Conservation (phyloP, 2,797 vertebrate genomes). For the Mormyrops boulengeri region DNA sequence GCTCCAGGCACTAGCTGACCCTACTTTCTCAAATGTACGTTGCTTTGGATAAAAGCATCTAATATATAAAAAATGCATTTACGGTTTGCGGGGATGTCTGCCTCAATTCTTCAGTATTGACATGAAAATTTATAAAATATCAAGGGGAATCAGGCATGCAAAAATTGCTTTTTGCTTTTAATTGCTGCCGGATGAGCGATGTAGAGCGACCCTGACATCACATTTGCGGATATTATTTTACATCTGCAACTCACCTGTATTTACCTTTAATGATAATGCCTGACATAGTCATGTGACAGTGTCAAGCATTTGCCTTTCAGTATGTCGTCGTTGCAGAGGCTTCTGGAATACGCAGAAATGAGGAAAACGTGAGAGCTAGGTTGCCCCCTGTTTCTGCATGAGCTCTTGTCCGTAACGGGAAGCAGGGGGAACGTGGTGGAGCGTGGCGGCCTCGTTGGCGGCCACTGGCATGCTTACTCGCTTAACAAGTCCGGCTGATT, state of each 20-base stretch:
- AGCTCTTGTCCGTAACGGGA: not conserved
- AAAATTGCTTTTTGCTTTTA: not conserved
- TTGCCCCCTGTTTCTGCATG: not conserved
- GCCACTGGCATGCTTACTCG: not conserved
- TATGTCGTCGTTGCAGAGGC: not conserved
- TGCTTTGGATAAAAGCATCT: not conserved
- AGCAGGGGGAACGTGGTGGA: not conserved
- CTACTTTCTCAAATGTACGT: not conserved
- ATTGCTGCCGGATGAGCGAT: not conserved
- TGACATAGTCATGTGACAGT: not conserved
- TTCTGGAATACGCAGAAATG: not conserved
- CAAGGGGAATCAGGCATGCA: not conserved
- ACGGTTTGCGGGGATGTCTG: not conserved
- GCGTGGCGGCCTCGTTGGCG: not conserved
- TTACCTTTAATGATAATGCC: not conserved
- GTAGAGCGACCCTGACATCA: not conserved
- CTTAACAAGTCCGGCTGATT: not conserved
- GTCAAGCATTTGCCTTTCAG: not conserved
- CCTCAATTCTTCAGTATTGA: not conserved
- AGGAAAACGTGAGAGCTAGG: not conserved
- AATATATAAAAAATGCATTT: not conserved
- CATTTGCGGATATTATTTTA: not conserved
- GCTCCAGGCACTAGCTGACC: not conserved
- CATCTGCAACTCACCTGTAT: not conserved
- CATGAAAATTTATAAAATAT: not conserved